These are phyloP conservation scores for Temnothorax longispinosus DNA, from an alignment of 1,140 invertebrate species.

Conservation along the genomic window DNA sequence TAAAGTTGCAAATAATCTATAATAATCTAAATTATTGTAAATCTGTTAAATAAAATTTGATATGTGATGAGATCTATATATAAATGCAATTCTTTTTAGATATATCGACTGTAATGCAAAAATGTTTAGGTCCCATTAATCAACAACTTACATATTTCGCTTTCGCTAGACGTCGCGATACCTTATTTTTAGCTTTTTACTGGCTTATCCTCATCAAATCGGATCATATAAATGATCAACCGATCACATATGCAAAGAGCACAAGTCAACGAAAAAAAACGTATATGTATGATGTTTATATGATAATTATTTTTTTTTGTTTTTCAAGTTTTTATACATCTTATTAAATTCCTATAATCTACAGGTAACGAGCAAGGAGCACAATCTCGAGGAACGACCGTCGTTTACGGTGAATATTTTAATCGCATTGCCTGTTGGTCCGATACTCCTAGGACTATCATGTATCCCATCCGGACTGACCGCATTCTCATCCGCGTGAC, in stretches of 20 bases:
- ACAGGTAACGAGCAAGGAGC: conserved; percentile 28
- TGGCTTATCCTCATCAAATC: neutral
- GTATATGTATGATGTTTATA: neutral
- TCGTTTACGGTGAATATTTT: conserved; percentile 57
- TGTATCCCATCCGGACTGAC: conserved; percentile 73
- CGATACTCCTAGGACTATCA: conserved; percentile 71
- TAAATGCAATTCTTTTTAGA: neutral
- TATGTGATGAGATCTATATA: neutral
- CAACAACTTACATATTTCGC: neutral
- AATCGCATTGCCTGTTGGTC: conserved; percentile 58
- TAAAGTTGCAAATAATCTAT: neutral
- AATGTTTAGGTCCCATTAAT: neutral
- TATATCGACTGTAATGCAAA: neutral
- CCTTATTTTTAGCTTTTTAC: neutral
- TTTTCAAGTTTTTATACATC: neutral
- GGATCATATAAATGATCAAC: neutral
- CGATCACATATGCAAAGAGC: neutral
- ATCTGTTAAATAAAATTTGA: neutral
- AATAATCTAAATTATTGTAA: neutral
- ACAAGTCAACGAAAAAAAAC: neutral
- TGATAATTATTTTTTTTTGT: conserved; percentile 18
- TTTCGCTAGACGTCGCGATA: neutral
- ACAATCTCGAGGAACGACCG: neutral
- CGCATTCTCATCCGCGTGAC: conserved; percentile 75
- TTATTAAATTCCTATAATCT: conserved; percentile 24